Evolutionary conservation across 2,888 invertebrate species (phyloP).

Genomic region (Drosophila eohydei): DNA sequence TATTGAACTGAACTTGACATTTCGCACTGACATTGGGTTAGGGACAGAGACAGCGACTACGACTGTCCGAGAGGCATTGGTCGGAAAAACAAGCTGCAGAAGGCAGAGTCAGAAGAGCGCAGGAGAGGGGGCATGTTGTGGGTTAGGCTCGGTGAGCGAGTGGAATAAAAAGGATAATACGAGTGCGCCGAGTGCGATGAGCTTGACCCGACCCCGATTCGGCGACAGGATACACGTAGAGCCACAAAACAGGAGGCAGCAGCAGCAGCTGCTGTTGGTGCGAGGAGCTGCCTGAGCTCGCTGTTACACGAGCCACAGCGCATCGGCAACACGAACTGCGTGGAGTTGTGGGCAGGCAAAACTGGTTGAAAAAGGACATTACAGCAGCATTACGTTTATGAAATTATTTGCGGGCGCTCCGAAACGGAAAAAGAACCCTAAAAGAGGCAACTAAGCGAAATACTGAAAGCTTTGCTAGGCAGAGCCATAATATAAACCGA

Average conservation of each 20-base stretch:
- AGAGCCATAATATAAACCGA: slow-evolving; percentile 20
- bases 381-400: slow-evolving; percentile 59
- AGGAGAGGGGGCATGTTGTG: not conserved
- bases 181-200: slow-evolving; percentile 47
- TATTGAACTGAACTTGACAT: slow-evolving; percentile 85
- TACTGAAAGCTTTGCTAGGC: slow-evolving; percentile 39
- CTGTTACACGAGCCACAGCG: slow-evolving; percentile 23
- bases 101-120: not conserved
- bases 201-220: slow-evolving; percentile 73
- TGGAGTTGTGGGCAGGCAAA: slow-evolving; percentile 41
- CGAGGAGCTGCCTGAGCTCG: slow-evolving; percentile 7
- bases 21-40: slow-evolving; percentile 65
- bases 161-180: slow-evolving; percentile 76
- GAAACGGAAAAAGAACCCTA: slow-evolving; percentile 9
- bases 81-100: not conserved
- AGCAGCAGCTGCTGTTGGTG: slow-evolving; percentile 31
- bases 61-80: slow-evolving; percentile 20
- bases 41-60: not conserved
- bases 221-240: slow-evolving; percentile 27
- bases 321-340: slow-evolving; percentile 49
- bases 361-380: slow-evolving; percentile 59
- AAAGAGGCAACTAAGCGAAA: slow-evolving; percentile 4
- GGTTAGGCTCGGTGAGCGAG: slow-evolving; percentile 13
- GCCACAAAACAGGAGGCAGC: slow-evolving; percentile 66
- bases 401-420: slow-evolving; percentile 51